These are phyloP conservation scores for Ferdinandea cuprea DNA, from an alignment of 2,888 invertebrate genomes.

Conservation along the genomic window DNA sequence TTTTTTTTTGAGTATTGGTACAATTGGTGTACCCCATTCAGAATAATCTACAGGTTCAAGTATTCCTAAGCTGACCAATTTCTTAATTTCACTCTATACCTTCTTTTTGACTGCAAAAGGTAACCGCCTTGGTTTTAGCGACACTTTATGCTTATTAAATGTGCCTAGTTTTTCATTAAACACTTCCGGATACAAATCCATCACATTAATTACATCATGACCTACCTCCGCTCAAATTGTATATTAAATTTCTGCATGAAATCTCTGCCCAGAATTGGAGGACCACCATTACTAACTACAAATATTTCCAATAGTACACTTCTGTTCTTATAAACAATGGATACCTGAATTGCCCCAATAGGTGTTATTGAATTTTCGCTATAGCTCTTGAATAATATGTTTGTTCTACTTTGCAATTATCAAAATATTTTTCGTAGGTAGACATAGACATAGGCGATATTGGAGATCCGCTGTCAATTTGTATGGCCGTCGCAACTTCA, in stretches of 20 bases:
- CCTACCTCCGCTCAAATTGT: no score
- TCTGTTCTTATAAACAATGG: background rate
- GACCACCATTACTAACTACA: slow-evolving; percentile 10
- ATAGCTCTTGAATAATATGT: slow-evolving; percentile 11
- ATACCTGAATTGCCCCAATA: background rate
- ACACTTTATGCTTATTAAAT: background rate
- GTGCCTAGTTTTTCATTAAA: no score
- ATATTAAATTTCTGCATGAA: slow-evolving; percentile 10
- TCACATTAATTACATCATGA: no score
- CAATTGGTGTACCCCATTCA: slow-evolving; percentile 37
- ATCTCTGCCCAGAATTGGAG: slow-evolving; percentile 6
- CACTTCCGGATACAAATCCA: no score
- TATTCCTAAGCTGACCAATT: slow-evolving; percentile 14
- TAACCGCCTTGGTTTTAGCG: background rate
- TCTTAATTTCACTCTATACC: slow-evolving; percentile 12
- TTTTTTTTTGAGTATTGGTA: slow-evolving; percentile 24
- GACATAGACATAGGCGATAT: background rate
- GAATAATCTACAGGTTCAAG: slow-evolving; percentile 15
- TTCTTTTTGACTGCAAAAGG: slow-evolving; percentile 4
- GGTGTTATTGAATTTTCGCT: slow-evolving; percentile 11
- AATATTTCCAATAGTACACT: slow-evolving; percentile 8
- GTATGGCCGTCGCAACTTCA: background rate
- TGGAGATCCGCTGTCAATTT: slow-evolving; percentile 2
- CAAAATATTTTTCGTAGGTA: no score
- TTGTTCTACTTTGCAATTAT: background rate